Conservation (phyloP, 2,888 invertebrate genomes). For the Entomobrya multifasciata region DNA sequence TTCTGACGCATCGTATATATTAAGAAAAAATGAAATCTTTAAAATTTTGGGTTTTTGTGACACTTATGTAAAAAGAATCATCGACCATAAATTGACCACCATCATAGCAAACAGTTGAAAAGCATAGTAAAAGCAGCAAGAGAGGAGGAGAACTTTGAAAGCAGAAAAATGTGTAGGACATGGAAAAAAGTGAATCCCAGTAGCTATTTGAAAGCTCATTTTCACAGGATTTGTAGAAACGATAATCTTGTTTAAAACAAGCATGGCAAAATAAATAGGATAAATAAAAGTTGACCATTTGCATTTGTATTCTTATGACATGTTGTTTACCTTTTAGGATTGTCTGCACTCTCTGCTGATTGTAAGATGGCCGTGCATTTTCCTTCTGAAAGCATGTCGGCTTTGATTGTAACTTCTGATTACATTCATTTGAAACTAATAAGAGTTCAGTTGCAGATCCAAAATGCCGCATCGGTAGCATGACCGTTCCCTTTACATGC, state of each 20-base stretch:
- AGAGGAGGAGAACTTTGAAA: background rate
- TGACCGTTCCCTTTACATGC: slow-evolving; percentile 45
- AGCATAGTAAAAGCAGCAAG: background rate
- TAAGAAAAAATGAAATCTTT: background rate
- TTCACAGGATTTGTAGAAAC: slow-evolving; percentile 39
- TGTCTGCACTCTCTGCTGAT: slow-evolving; percentile 10
- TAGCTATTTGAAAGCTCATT: slow-evolving; percentile 14
- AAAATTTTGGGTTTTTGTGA: slow-evolving; percentile 37
- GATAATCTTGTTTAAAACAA: slow-evolving; percentile 28
- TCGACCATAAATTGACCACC: slow-evolving; percentile 50
- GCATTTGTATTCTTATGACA: background rate
- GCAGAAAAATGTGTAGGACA: background rate
- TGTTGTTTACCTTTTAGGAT: background rate
- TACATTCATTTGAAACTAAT: slow-evolving; percentile 77
- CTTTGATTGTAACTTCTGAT: slow-evolving; percentile 66
- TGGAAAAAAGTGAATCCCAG: slow-evolving; percentile 20
- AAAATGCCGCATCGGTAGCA: slow-evolving; percentile 68
- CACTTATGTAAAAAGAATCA: slow-evolving; percentile 61
- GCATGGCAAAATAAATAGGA: slow-evolving; percentile 30
- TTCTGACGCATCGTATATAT: background rate
- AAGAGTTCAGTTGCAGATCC: slow-evolving; percentile 72
- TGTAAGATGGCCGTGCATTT: background rate
- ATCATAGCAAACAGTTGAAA: slow-evolving; percentile 8
- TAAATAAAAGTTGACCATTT: background rate
- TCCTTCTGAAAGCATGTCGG: slow-evolving; percentile 34